Evolutionary conservation across 2,113 vertebrate genomes (phyloP), one percentile per base, ranked within the genome.

Genomic region (Scortum barcoo): DNA sequence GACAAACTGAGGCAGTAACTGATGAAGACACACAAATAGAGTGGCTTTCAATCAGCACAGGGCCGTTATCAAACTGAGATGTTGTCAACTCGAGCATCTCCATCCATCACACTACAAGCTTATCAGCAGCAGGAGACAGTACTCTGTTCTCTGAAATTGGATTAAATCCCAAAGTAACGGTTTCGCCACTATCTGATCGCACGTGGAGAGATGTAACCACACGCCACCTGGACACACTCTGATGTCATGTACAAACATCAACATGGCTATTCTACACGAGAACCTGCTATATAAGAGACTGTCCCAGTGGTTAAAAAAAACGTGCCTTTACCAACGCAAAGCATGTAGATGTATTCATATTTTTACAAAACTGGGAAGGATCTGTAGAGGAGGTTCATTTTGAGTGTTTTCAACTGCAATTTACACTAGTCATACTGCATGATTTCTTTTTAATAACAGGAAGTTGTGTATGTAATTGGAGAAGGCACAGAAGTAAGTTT

Each of bases 11-110:
- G 30, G 61, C 48, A 68, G 86, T 81, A 72, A 92, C 78, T 82
- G 83, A 93, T 86, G 81, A 70, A 89, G 84, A 87, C 85, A 42
- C 46, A 56, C 51, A 84, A 76, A 83, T 40, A 82, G 71, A 76
- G 76, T 16, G 56, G 69, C 62, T 60, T 91, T 89, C 80, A 82
- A 87, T 87, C 85, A 81, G 44, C 38, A 22, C 62, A 28, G 24
- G 50, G 68, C 57, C 60, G 40, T 51, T 44, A 89, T 90, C 85
- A 89, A 82, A 57, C 26, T 7, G 33, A 54, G 79, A 72, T 71
- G 70, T 73, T 88, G 83, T 90, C 81, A 79, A 30, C 65, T 65
- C 1, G 2, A 87, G 73, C 80, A 63, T 91, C 87, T 87, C 66
- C 62, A 89, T 84, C 79, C 76, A 85, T 92, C 87, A 88, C 73